Evolutionary conservation across 2,113 vertebrate species (phyloP).

Genomic region (Psilopsiagon aurifrons): DNA sequence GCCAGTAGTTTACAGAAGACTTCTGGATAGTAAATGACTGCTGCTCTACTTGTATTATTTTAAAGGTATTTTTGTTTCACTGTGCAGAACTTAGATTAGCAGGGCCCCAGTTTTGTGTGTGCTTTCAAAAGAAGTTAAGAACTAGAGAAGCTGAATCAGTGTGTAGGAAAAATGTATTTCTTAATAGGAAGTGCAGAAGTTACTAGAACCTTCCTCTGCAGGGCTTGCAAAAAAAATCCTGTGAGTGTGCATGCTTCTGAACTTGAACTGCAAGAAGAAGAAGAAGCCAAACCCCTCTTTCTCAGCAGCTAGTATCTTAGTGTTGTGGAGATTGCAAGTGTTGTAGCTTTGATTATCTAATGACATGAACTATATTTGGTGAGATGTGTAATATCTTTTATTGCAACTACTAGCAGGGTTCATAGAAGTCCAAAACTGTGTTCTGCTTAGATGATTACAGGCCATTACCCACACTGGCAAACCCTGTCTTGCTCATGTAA

Average conservation of each 20-base stretch:
- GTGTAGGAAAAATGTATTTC: neutral
- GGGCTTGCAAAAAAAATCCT: neutral
- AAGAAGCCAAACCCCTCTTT: neutral
- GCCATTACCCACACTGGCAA: neutral
- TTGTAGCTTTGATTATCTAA: neutral
- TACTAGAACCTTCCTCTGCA: neutral
- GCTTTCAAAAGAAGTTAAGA: neutral
- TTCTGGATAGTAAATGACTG: neutral
- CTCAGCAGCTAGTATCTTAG: neutral
- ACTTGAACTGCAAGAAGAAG: neutral
- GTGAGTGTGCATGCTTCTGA: neutral
- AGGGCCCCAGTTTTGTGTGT: neutral
- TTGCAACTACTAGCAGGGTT: neutral
- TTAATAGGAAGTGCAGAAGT: neutral
- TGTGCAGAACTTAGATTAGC: neutral
- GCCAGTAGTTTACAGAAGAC: neutral
- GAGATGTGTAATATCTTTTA: neutral
- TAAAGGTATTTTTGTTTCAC: neutral
- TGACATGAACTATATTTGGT: neutral
- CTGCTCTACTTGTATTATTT: neutral
- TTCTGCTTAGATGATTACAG: neutral
- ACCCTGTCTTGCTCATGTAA: neutral
- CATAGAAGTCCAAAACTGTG: neutral
- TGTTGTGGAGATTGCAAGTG: rapidly evolving
- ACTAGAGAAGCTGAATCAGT: neutral